These are phyloP conservation scores for Gallinago solitaria DNA, from an alignment of 2,797 vertebrate genomes.

Conservation along the genomic window DNA sequence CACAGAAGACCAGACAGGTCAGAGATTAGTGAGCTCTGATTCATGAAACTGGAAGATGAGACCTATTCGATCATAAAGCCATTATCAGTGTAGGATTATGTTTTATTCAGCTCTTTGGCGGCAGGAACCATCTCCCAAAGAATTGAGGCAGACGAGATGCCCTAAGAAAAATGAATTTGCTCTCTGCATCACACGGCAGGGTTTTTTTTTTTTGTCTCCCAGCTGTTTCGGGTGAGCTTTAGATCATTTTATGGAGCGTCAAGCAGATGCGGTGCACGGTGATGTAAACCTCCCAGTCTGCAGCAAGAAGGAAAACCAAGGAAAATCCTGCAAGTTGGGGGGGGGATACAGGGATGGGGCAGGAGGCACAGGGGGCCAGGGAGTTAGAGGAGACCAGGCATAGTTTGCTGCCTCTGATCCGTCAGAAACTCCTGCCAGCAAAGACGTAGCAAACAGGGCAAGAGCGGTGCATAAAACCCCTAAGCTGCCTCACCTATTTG, in stretches of 20 bases:
- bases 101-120: neutral
- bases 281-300: neutral
- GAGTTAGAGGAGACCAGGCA: neutral
- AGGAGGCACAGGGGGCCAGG: neutral
- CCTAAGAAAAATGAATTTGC: neutral
- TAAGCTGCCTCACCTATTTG: neutral
- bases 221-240: neutral
- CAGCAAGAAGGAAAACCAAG: neutral
- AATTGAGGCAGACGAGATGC: neutral
- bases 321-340: neutral
- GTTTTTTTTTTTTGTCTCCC: neutral
- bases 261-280: neutral
- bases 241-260: neutral
- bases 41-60: neutral
- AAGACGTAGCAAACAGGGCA: rapidly evolving
- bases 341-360: neutral
- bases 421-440: neutral
- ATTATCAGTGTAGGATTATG: neutral
- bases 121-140: neutral
- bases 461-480: neutral
- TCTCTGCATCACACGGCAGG: neutral
- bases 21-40: neutral
- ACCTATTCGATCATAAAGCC: neutral
- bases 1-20: neutral
- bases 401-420: neutral